Evolutionary conservation across 2,888 invertebrate species (phyloP), one percentile per base, ranked within the genome.

Genomic region (Cephus pulcher): DNA sequence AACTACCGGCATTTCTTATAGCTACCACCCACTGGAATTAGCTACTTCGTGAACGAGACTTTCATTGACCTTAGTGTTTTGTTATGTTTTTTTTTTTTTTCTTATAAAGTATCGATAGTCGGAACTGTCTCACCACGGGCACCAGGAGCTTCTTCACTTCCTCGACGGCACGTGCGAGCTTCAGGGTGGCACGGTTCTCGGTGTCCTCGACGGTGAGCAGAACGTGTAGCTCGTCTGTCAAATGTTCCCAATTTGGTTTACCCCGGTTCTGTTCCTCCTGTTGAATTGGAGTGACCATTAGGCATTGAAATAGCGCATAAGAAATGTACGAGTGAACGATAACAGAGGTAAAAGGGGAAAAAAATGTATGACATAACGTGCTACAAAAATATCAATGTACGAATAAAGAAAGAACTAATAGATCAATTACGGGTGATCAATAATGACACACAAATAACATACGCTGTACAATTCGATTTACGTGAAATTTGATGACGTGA

Each of bases 201-300:
- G 99, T 98, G 92, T 99, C 99, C 93, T 99, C 99, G 37, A 99
- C 99, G 86, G 99, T 99, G 89, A 99, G 96, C 86, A 99, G 94
- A 82, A 99, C 99, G 93, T 99, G 99, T 79, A 99, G 94, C 89
- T 99, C 99, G 92, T 99, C 99, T 88, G 98, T 98, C 91, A 99
- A 94, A 92, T 99, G 99, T 92, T 99, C 99, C 99, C 99, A 99
- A 93, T 99, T 99, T 84, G 99, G 98, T 93, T 99, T 99, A 86
- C 99, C 99, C 92, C 99, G 95, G 93, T 99, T 99, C 90, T 97
- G 96, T 92, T 99, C 99, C 94, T 99, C 99, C 99, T 99, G 94
- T 75, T 30, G 37, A 80, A 74, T 74, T 35, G 35, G 34, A 40
- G 15, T 40, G 1, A 23, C 9, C 23, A 23, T 56, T 23, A 56